These are phyloP conservation scores for Apaloderma vittatum DNA, from an alignment of 2,113 vertebrate genomes.

Conservation along the genomic window DNA sequence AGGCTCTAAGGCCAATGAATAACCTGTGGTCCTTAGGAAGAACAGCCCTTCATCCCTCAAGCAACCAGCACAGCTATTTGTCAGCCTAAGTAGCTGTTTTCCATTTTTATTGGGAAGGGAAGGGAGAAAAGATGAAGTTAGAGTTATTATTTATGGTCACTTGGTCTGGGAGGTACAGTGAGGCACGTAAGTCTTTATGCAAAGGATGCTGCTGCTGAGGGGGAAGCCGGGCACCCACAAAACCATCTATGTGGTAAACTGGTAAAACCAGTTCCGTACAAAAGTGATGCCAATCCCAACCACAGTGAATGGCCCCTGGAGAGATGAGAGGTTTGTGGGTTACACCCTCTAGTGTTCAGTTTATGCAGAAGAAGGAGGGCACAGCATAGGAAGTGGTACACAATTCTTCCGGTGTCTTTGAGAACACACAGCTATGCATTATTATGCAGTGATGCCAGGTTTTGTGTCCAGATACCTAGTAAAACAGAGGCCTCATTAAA, in stretches of 20 bases:
- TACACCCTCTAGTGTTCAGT: not conserved
- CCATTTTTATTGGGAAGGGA: not conserved
- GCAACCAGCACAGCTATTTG: not conserved
- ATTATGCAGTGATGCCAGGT: not conserved
- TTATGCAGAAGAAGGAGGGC: not conserved
- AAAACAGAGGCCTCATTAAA: not conserved
- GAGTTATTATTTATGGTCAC: not conserved
- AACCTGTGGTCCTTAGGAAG: not conserved
- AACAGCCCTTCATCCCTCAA: not conserved
- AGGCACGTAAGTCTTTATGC: not conserved
- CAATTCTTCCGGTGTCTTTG: not conserved
- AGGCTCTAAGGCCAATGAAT: not conserved
- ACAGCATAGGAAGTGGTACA: not conserved
- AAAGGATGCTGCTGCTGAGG: not conserved
- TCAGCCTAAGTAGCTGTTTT: not conserved
- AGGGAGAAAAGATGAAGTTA: not conserved
- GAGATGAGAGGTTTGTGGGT: not conserved
- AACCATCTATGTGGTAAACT: not conserved
- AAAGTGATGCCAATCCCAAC: not conserved
- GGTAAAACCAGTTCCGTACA: accelerated
- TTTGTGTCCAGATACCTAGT: not conserved
- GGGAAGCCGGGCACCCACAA: not conserved
- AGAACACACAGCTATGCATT: not conserved
- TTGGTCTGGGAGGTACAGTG: not conserved
- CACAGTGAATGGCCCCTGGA: not conserved